Evolutionary conservation across 1,140 invertebrate species (phyloP).

Genomic region (Calephelis nemesis): DNA sequence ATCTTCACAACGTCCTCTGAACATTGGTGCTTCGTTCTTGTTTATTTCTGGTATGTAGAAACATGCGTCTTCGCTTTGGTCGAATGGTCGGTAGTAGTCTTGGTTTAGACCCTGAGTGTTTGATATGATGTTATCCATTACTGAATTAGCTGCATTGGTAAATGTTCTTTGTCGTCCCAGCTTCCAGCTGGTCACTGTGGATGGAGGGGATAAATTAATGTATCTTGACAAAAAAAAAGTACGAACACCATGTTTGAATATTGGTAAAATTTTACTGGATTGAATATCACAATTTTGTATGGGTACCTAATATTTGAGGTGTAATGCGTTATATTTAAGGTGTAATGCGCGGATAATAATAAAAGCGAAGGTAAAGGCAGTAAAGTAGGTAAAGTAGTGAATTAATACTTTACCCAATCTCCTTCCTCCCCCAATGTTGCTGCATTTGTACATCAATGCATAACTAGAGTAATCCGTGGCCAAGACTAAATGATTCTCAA

Average conservation of each 20-base stretch:
- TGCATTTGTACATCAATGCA: slow-evolving; percentile 59
- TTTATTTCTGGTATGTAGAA: slow-evolving; percentile 57
- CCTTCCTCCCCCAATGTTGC: slow-evolving; percentile 37
- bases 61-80: slow-evolving; percentile 52
- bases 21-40: slow-evolving; percentile 36
- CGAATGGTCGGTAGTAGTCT: slow-evolving; percentile 47
- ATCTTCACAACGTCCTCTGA: slow-evolving; percentile 55
- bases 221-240: not conserved
- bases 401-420: slow-evolving; percentile 49
- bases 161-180: slow-evolving; percentile 47
- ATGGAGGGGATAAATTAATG: not conserved
- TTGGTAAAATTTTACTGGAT: too few relatives aligned
- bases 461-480: slow-evolving; percentile 58
- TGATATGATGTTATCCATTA: slow-evolving; percentile 43
- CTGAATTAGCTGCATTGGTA: slow-evolving; percentile 29
- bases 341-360: too few relatives aligned
- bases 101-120: slow-evolving; percentile 52
- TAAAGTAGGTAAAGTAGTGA: too few relatives aligned
- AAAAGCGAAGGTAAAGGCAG: too few relatives aligned
- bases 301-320: too few relatives aligned
- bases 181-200: slow-evolving; percentile 62
- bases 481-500: slow-evolving; percentile 46
- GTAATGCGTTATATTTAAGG: too few relatives aligned
- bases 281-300: too few relatives aligned
- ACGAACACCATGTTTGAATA: too few relatives aligned